A percentile compares a stretch with the other conserved stretches of the same genome.
Evolutionary conservation across 2,888 invertebrate genomes (phyloP).

Genomic region (Macrophya annulata): DNA sequence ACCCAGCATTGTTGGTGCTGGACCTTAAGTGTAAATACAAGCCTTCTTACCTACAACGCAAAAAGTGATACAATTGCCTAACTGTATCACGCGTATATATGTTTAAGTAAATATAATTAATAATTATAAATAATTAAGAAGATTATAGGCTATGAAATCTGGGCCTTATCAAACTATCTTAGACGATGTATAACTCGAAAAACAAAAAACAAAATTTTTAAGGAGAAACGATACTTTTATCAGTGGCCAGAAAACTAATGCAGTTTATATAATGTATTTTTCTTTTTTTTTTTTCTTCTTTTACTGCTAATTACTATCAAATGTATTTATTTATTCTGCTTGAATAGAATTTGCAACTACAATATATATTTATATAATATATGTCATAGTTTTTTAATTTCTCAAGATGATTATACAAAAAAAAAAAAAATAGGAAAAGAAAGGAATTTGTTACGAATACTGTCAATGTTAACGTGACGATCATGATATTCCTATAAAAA

Average conservation of each 20-base stretch:
- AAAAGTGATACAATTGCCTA: constrained; percentile 61
- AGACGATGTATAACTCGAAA: neutral
- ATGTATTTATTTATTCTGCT: constrained; percentile 40
- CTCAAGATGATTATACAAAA: too few relatives aligned
- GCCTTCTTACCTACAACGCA: constrained; percentile 69
- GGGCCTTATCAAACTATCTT: constrained; percentile 23
- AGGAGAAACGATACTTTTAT: neutral
- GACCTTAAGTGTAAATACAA: constrained; percentile 74
- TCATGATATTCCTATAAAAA: constrained; percentile 18
- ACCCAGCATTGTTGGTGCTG: constrained; percentile 69
- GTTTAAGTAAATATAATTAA: constrained; percentile 37
- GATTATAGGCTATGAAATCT: constrained; percentile 17
- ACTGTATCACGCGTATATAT: constrained; percentile 58
- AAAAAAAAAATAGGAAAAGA: neutral
- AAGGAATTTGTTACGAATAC: neutral
- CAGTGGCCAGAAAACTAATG: neutral
- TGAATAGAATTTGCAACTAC: neutral
- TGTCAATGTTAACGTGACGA: neutral
- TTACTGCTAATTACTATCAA: constrained; percentile 16
- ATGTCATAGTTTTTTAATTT: too few relatives aligned
- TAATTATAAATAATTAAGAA: constrained; percentile 6
- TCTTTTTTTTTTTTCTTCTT: too few relatives aligned
- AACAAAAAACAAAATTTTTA: neutral
- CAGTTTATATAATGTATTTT: neutral
- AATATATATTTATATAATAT: neutral